Conservation (phyloP, 1,140 invertebrate genomes). For the Drosophila willistoni region DNA sequence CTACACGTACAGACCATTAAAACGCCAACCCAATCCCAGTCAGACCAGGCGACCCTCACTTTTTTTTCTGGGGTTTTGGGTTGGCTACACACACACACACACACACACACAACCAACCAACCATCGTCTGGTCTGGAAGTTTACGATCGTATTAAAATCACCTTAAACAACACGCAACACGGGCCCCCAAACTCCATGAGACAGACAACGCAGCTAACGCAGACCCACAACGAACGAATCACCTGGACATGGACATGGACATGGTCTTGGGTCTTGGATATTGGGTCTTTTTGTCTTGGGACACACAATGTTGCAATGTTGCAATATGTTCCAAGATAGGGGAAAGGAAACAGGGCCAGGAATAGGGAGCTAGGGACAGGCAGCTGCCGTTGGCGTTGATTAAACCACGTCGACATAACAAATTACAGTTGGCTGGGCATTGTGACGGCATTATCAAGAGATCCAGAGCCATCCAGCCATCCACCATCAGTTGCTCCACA, state of each 20-base stretch:
- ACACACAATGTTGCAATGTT: conserved; percentile 75
- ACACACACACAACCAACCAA: conserved; percentile 3
- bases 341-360: not conserved
- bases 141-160: conserved; percentile 82
- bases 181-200: conserved; percentile 62
- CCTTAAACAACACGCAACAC: conserved; percentile 78
- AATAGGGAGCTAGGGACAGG: conserved; percentile 2
- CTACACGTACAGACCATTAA: conserved; percentile 81
- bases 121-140: conserved; percentile 69
- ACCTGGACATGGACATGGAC: conserved; percentile 1
- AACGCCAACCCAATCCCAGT: conserved; percentile 75
- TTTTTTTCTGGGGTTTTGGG: conserved; percentile 55
- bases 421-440: conserved; percentile 71
- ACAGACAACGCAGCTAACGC: conserved; percentile 15
- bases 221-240: conserved; percentile 57
- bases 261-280: not conserved
- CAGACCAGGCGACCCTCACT: conserved; percentile 65
- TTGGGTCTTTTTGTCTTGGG: conserved; percentile 5
- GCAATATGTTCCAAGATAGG: conserved; percentile 48
- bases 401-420: conserved; percentile 80
- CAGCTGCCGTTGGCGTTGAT: conserved; percentile 65
- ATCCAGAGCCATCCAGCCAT: not conserved
- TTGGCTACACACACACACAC: not conserved
- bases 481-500: conserved; percentile 23
- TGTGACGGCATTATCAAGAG: conserved; percentile 76